These are phyloP conservation scores for Piaya cayana DNA, from an alignment of 2,113 vertebrate species.

Conservation along the genomic window DNA sequence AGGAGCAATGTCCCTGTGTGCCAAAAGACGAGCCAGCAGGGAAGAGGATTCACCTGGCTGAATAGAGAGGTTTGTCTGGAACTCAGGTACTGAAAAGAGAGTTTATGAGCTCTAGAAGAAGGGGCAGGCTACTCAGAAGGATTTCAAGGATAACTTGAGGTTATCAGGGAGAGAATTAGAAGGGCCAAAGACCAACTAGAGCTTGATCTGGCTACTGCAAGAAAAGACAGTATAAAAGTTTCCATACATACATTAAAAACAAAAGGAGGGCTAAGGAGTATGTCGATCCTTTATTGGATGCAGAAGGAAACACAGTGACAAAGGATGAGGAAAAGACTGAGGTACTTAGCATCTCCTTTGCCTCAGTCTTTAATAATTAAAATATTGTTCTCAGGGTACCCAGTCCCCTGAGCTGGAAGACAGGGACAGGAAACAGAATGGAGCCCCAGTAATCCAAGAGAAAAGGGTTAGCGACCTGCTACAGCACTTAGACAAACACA, in stretches of 20 bases:
- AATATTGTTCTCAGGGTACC: neutral
- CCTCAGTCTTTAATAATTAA: too few species aligned
- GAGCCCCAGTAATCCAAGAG: neutral
- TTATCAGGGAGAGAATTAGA: neutral
- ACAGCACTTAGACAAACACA: neutral
- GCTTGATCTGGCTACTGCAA: neutral
- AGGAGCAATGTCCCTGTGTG: too few species aligned
- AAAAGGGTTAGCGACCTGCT: neutral
- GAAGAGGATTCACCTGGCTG: too few species aligned
- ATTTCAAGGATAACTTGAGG: too few species aligned
- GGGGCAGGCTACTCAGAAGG: too few species aligned
- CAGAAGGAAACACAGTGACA: too few species aligned
- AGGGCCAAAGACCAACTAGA: neutral
- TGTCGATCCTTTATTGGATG: too few species aligned
- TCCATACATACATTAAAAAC: neutral
- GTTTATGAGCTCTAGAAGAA: too few species aligned
- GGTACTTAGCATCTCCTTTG: neutral
- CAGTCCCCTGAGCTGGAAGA: neutral
- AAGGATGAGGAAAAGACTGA: neutral
- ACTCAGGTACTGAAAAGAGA: too few species aligned
- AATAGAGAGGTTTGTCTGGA: too few species aligned
- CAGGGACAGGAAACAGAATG: neutral
- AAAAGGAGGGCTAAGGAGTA: too few species aligned
- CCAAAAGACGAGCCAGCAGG: too few species aligned
- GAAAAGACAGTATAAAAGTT: neutral